A percentile compares a stretch with the other conserved stretches of the same genome.
Conservation (phyloP, 2,888 invertebrate genomes). For the Cheilosia vulpina region DNA sequence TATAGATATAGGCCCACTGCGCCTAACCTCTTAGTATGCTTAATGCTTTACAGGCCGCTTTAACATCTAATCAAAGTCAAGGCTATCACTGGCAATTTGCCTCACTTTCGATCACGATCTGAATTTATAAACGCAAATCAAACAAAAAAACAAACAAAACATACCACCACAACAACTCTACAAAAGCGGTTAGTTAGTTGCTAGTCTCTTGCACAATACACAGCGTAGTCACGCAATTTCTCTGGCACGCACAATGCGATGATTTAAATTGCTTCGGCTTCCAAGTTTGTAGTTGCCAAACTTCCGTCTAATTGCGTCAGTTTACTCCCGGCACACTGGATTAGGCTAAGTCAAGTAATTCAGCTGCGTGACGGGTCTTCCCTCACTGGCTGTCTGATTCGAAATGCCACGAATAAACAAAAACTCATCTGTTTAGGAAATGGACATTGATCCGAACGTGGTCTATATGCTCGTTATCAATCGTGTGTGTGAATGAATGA, state of each 20-base stretch:
- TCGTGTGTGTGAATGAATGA: conserved; percentile 26
- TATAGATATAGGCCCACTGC: neutral
- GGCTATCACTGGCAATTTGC: conserved; percentile 57
- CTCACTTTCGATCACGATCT: conserved; percentile 49
- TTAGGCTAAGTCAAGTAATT: conserved; percentile 20
- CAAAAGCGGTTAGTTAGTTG: neutral
- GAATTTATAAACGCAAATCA: conserved; percentile 35
- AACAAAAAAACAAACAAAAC: conserved; percentile 39
- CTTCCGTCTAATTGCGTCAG: conserved; percentile 55
- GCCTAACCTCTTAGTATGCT: conserved; percentile 12
- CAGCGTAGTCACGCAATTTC: conserved; percentile 44
- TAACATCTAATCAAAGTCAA: conserved; percentile 55
- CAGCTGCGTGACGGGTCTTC: conserved; percentile 13
- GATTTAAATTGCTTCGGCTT: conserved; percentile 39
- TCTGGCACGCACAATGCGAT: conserved; percentile 48
- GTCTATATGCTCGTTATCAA: conserved; percentile 28
- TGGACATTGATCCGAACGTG: conserved; percentile 28
- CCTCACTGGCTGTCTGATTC: conserved; percentile 24
- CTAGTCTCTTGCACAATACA: conserved; percentile 45
- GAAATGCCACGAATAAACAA: conserved; percentile 18
- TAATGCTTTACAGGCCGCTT: neutral
- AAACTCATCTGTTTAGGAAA: conserved; percentile 17
- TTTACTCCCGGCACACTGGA: conserved; percentile 32
- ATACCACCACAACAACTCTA: neutral
- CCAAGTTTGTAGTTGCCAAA: conserved; percentile 56